phyloP scores from a whole-genome alignment of 2,797 vertebrate species.

The Enteromius fasciolatus region DNA sequence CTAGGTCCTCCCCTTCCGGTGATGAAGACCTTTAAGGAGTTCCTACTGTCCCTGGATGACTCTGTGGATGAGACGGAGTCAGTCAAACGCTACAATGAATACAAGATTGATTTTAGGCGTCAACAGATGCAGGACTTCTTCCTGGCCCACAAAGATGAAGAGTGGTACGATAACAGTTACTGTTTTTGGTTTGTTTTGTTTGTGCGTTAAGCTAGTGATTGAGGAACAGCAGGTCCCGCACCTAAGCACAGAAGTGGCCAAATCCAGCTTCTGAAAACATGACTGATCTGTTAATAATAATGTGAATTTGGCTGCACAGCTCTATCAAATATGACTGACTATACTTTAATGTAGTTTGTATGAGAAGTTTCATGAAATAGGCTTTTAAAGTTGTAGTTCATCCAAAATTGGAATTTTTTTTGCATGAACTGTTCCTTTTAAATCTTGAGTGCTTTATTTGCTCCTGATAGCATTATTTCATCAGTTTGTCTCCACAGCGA shows the following conservation, averaged over 20 bases:
- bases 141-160: conserved; percentile 93
- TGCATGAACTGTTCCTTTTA: not conserved
- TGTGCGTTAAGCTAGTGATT: not conserved
- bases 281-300: not conserved
- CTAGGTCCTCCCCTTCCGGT: conserved; percentile 86
- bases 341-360: not conserved
- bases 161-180: conserved; percentile 84
- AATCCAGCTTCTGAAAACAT: not conserved
- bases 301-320: not conserved
- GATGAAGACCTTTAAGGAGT: conserved; percentile 96
- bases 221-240: not conserved
- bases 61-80: conserved; percentile 94
- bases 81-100: conserved; percentile 93
- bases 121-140: conserved; percentile 99
- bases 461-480: conserved; percentile 13
- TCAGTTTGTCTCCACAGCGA: conserved; percentile 42
- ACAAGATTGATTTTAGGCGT: conserved; percentile 92
- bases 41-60: conserved; percentile 90
- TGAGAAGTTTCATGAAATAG: not conserved
- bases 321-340: not conserved
- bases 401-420: not conserved
- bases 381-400: not conserved
- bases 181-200: conserved; percentile 40
- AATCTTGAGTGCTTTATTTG: not conserved
- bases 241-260: not conserved